Percentiles rank a stretch among this genome's conserved stretches.
Evolutionary conservation across 37 sponge, comb jelly and placozoan genomes (phyloP).

Genomic region (Corticium candelabrum): DNA sequence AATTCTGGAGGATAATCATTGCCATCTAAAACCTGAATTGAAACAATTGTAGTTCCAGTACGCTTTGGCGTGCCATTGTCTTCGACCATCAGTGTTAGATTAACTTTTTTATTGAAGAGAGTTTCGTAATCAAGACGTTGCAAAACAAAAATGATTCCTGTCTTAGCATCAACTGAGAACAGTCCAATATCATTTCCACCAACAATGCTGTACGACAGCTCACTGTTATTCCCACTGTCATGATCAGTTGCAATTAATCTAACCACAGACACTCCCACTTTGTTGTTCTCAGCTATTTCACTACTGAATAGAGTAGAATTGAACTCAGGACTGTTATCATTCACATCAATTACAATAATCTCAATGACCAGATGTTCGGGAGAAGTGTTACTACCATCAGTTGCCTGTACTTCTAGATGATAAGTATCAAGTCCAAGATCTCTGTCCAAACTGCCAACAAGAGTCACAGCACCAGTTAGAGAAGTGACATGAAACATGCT

Average conservation of each 20-base stretch:
- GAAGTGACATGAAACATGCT: neutral
- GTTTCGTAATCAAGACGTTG: neutral
- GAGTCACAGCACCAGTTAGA: neutral
- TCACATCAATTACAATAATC: slow-evolving; percentile 41
- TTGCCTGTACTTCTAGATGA: neutral
- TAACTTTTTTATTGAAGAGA: neutral
- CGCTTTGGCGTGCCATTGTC: neutral
- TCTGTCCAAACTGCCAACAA: neutral
- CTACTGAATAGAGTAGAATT: slow-evolving; percentile 16
- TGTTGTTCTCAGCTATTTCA: neutral
- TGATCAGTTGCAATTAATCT: slow-evolving; percentile 10
- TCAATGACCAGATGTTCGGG: neutral
- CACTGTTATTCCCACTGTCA: slow-evolving; percentile 8
- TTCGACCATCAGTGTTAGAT: slow-evolving; percentile 5
- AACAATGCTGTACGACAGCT: slow-evolving; percentile 5
- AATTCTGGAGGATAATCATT: slow-evolving; percentile 19
- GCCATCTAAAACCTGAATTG: slow-evolving; percentile 9
- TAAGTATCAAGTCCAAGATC: neutral
- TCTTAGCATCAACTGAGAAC: slow-evolving; percentile 16
- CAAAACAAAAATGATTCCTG: slow-evolving; percentile 2
- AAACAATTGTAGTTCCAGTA: neutral
- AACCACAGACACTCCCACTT: neutral
- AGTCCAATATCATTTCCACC: slow-evolving; percentile 9
- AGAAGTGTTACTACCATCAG: neutral
- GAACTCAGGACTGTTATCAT: slow-evolving; percentile 68